Evolutionary conservation across 2,888 invertebrate species (phyloP), one percentile per base, ranked within the genome.

Genomic region (Eristalis pertinax): DNA sequence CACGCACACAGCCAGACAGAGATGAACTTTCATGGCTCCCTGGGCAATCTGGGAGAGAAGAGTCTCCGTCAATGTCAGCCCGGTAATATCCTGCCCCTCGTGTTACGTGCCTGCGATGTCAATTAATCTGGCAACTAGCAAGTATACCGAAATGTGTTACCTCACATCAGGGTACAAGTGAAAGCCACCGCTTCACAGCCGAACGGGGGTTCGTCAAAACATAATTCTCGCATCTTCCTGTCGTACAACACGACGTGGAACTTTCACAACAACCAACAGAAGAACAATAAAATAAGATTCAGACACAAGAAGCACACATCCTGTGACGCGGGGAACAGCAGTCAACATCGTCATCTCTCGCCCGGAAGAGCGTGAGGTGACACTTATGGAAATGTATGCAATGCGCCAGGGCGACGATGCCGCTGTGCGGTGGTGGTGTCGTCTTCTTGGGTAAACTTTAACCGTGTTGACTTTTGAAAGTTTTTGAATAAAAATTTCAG

Each of bases 361-460:
- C 35, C 24, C 29, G 58, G 4, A 22, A 32, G 63, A 58, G 29
- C 50, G 67, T 62, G 60, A 68, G 58, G 76, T 76, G 76, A 70
- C 76, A 82, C 65, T 82, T 67, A 29, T 62, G 56, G 72, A 43
- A 70, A 81, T 69, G 58, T 69, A 41, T 74, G 63, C 67, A 72
- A 50, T 67, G 63, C 38, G 70, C 32, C 68, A 62, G 56, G 56
- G 72, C 50, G 8, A 50, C 50, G 50, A 50, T 50, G 50, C 50
- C 11, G 58, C 35, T 63, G 13, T 26, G 32, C 19, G 38, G 65
- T 50, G 43, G 13, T 2, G 41, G 38, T 29, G 63, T 77, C 63
- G 26, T 63, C 56, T 38, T 70, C 26, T 63, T 77, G 56, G 38
- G 63, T 64, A 77, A 69, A 69, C 77, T 77, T 77, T 50, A 69